Evolutionary conservation across 2,113 vertebrate genomes (phyloP).

Genomic region (Salvator merianae): DNA sequence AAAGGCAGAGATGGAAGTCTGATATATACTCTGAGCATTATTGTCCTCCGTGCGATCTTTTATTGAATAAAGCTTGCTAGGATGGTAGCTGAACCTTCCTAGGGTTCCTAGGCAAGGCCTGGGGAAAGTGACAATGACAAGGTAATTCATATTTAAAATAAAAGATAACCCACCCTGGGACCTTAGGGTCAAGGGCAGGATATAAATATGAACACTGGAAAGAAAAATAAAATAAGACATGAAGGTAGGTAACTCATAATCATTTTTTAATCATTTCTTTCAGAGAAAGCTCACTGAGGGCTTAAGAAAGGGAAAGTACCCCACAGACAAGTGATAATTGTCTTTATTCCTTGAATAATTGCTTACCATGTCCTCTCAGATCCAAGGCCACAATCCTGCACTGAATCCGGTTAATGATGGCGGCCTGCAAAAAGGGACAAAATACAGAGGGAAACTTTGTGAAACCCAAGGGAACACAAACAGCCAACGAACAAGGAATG

Average conservation of each 20-base stretch:
- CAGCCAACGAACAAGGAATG: accelerated
- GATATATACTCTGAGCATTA: too few relatives aligned
- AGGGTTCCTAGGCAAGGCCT: too few relatives aligned
- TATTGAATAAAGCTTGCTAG: too few relatives aligned
- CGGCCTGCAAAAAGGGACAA: constrained; percentile 76
- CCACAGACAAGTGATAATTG: not conserved
- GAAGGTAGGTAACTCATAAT: not conserved
- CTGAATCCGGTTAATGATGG: constrained; percentile 89
- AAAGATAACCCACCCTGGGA: too few relatives aligned
- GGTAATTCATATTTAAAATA: too few relatives aligned
- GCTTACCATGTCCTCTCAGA: constrained; percentile 91
- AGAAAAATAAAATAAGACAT: too few relatives aligned
- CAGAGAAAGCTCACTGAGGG: not conserved
- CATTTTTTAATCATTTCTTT: not conserved
- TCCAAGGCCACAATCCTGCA: constrained; percentile 95
- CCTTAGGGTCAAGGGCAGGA: too few relatives aligned
- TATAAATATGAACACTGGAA: too few relatives aligned
- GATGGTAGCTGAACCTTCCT: too few relatives aligned
- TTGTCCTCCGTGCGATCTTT: too few relatives aligned
- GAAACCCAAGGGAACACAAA: not conserved
- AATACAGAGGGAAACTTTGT: not conserved
- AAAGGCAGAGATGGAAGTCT: too few relatives aligned
- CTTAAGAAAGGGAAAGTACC: not conserved
- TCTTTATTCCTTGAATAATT: not conserved
- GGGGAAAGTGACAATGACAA: too few relatives aligned